Percentiles rank a stretch among this genome's conserved stretches.
These are phyloP conservation scores for Onychomys leucogaster DNA, from an alignment of 2,797 vertebrate species.

Conservation along the genomic window DNA sequence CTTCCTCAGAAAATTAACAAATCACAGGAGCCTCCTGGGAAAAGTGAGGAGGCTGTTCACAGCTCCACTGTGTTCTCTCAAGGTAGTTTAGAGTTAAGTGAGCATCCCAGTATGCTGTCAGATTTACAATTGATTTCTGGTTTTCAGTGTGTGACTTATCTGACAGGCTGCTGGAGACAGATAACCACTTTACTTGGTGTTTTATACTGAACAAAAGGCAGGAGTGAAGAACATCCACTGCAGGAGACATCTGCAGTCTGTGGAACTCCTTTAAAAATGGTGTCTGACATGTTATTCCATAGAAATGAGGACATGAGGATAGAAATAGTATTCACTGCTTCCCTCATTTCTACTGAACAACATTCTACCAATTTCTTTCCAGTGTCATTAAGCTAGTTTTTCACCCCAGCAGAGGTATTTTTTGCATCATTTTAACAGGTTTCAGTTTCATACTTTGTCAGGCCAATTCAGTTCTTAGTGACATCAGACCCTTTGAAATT, in stretches of 20 bases:
- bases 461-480: neutral
- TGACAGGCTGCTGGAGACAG: neutral
- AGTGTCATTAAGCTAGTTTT: constrained; percentile 18
- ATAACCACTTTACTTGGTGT: neutral
- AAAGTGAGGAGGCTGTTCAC: constrained; percentile 77
- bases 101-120: constrained; percentile 73
- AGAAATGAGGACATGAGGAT: neutral
- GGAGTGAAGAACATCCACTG: constrained; percentile 22
- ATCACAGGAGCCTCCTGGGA: constrained; percentile 73
- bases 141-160: constrained; percentile 42
- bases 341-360: neutral
- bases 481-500: neutral
- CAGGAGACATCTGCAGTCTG: neutral
- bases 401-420: neutral
- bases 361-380: neutral
- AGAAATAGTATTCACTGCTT: neutral
- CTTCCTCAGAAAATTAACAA: constrained; percentile 68
- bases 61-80: constrained; percentile 74
- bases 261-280: constrained; percentile 21
- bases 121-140: constrained; percentile 61
- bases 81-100: constrained; percentile 75
- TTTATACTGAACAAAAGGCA: constrained; percentile 57
- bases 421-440: neutral
- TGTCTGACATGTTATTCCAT: neutral
- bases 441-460: neutral